phyloP scores from a whole-genome alignment of 1,140 invertebrate species.

The Vanessa atalanta region DNA sequence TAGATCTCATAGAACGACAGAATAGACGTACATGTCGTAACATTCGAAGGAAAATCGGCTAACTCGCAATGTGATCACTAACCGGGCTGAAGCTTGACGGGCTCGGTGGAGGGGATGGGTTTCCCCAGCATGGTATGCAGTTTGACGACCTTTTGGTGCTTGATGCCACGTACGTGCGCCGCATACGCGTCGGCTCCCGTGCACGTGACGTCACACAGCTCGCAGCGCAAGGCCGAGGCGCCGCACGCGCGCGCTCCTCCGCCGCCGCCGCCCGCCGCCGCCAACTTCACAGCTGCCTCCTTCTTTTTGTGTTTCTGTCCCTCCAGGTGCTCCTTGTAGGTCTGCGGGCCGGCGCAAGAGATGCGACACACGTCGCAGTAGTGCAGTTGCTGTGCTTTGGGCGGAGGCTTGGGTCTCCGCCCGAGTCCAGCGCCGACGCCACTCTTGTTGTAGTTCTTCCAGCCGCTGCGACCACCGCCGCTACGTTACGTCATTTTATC shows the following conservation, averaged over 20 bases:
- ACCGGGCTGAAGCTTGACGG: slow-evolving; percentile 87
- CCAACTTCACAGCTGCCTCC: slow-evolving; percentile 93
- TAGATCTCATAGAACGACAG: too few species aligned
- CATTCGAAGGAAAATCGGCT: neutral
- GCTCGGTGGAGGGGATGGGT: slow-evolving; percentile 96
- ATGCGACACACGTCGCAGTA: slow-evolving; percentile 99
- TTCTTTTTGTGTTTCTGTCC: slow-evolving; percentile 99
- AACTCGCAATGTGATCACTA: slow-evolving; percentile 24
- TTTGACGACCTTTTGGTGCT: slow-evolving; percentile 89
- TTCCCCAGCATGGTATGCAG: slow-evolving; percentile 98
- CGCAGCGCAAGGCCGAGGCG: slow-evolving; percentile 88
- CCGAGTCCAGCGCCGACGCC: slow-evolving; percentile 83
- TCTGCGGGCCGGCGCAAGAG: slow-evolving; percentile 96
- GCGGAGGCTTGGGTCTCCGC: slow-evolving; percentile 88
- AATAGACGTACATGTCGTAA: too few species aligned
- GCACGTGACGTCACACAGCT: slow-evolving; percentile 98
- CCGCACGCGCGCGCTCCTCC: slow-evolving; percentile 77
- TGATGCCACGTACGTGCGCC: slow-evolving; percentile 97
- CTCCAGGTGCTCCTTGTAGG: slow-evolving; percentile 98
- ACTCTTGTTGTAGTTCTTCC: slow-evolving; percentile 89
- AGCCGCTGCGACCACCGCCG: slow-evolving; percentile 74
- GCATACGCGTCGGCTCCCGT: slow-evolving; percentile 98
- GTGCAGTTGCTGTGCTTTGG: slow-evolving; percentile 94
- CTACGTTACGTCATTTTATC: neutral
- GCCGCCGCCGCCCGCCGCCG: slow-evolving; percentile 72